Percentiles rank a stretch among this genome's conserved stretches.
These are phyloP conservation scores for Ophioderma brevispina DNA, from an alignment of 35 echinoderm and acorn worm species.

Conservation along the genomic window DNA sequence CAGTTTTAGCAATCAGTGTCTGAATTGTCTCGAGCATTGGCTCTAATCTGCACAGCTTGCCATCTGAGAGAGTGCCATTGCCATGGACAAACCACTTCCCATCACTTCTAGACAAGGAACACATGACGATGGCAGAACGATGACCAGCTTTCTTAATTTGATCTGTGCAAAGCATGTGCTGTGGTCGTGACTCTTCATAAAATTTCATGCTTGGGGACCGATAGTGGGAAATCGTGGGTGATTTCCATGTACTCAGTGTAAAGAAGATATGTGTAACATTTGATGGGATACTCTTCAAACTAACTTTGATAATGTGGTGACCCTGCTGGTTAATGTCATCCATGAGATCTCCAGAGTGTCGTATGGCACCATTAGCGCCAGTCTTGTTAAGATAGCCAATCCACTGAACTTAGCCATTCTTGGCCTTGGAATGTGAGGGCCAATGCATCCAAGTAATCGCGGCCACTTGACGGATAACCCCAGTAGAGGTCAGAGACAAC, in stretches of 20 bases:
- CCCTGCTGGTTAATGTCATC: neutral
- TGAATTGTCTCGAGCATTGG: conserved; percentile 17
- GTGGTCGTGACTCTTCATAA: conserved; percentile 26
- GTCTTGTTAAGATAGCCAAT: neutral
- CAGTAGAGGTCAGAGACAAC: conserved; percentile 42
- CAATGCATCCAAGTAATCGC: conserved; percentile 20
- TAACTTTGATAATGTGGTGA: conserved; percentile 27
- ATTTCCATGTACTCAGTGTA: conserved; percentile 25
- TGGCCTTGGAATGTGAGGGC: neutral
- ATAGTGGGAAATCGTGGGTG: conserved; percentile 8
- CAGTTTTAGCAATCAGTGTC: conserved; percentile 4
- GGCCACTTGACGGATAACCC: neutral
- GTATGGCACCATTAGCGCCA: neutral
- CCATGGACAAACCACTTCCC: conserved; percentile 13
- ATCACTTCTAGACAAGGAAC: neutral
- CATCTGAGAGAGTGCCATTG: conserved; percentile 8
- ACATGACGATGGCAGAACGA: conserved; percentile 31
- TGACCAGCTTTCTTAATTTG: conserved; percentile 17
- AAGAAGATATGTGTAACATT: conserved; percentile 23
- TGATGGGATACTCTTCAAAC: conserved; percentile 14
- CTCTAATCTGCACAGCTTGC: neutral
- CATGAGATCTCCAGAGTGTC: conserved; percentile 26
- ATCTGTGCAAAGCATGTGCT: conserved; percentile 18
- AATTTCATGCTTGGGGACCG: conserved; percentile 13
- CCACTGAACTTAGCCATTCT: neutral